These are phyloP conservation scores for Rhinopomastus cyanomelas DNA, from an alignment of 2,113 vertebrate species.

Conservation along the genomic window DNA sequence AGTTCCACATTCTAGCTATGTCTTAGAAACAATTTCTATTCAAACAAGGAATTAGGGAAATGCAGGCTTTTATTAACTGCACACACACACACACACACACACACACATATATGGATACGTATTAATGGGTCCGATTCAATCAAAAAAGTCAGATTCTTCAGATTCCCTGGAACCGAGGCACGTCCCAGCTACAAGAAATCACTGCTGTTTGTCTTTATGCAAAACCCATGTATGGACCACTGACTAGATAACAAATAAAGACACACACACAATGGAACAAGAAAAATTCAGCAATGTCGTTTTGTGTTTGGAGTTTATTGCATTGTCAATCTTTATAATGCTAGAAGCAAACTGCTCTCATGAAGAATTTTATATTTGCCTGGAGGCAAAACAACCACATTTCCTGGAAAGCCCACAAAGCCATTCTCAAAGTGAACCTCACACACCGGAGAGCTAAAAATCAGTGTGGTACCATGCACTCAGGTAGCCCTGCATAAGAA, in stretches of 20 bases:
- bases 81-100: neutral
- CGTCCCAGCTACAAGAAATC: neutral
- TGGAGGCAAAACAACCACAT: neutral
- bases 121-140: neutral
- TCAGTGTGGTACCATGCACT: neutral
- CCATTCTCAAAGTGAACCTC: neutral
- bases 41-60: neutral
- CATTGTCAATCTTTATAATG: neutral
- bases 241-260: neutral
- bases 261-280: neutral
- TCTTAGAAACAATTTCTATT: neutral
- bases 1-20: neutral
- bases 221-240: neutral
- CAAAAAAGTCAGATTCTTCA: neutral
- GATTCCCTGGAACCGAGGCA: neutral
- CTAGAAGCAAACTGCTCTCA: neutral
- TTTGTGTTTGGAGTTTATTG: neutral
- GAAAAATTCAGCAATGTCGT: neutral
- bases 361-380: neutral
- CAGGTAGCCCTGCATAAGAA: neutral
- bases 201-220: neutral
- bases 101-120: neutral
- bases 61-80: neutral
- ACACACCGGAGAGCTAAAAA: neutral
- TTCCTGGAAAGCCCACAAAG: neutral